Percentiles rank a stretch among this genome's conserved stretches.
Conservation (phyloP, 2,113 vertebrate species). For the Albula goreensis region DNA sequence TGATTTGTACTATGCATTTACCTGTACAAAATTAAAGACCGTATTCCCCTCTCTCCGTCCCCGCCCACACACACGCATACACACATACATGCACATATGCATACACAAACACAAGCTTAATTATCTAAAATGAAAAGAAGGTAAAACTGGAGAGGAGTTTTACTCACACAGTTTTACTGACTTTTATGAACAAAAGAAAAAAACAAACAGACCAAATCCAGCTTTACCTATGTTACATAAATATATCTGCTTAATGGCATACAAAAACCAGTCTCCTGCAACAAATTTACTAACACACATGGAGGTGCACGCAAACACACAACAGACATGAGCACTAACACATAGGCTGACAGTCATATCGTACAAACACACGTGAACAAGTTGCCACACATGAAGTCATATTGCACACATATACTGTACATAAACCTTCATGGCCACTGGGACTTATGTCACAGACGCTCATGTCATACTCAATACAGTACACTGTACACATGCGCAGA, state of each 20-base stretch:
- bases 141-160: conserved; percentile 3
- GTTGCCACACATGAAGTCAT: too few relatives aligned
- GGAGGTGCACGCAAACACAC: not conserved
- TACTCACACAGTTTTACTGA: not conserved
- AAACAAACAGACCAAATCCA: conserved; percentile 54
- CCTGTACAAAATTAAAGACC: conserved; percentile 4
- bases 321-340: conserved; percentile 12
- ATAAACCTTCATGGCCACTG: too few relatives aligned
- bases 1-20: not conserved
- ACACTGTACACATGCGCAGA: too few relatives aligned
- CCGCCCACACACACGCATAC: not conserved
- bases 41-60: not conserved
- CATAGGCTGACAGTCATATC: not conserved
- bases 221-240: conserved; percentile 72
- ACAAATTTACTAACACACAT: not conserved
- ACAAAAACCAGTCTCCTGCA: not conserved
- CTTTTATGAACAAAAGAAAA: conserved; percentile 40
- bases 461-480: too few relatives aligned
- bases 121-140: not conserved
- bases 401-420: too few relatives aligned
- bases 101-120: not conserved
- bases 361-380: conserved; percentile 7
- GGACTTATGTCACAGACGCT: too few relatives aligned
- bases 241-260: conserved; percentile 56
- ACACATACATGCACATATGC: too few relatives aligned